Percentiles rank a stretch among this genome's conserved stretches.
phyloP scores from a whole-genome alignment of 2,113 vertebrate genomes.

The Gasterosteus aculeatus region DNA sequence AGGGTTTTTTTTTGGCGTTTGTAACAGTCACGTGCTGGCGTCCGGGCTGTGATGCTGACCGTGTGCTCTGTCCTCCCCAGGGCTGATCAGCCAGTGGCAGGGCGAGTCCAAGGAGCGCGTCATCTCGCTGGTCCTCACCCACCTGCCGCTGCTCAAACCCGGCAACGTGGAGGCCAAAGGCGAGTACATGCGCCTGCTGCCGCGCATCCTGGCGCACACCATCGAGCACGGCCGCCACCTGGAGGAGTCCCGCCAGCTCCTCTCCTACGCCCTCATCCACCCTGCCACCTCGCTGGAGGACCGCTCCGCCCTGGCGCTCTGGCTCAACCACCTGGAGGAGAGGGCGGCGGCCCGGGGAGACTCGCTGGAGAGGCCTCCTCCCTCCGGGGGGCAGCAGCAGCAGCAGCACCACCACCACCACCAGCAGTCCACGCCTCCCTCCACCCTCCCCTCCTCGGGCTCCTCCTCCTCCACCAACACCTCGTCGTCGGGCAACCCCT shows the following conservation, averaged over 20 bases:
- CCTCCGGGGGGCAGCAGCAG: constrained; percentile 81
- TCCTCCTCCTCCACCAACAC: constrained; percentile 72
- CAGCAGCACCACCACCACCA: constrained; percentile 65
- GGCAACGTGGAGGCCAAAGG: constrained; percentile 95
- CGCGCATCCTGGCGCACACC: constrained; percentile 95
- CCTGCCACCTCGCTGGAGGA: constrained; percentile 96
- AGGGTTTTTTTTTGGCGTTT: too few relatives aligned
- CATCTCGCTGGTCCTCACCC: constrained; percentile 93
- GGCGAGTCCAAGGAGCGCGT: constrained; percentile 95
- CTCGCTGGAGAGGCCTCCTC: constrained; percentile 89
- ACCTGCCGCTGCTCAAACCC: constrained; percentile 95
- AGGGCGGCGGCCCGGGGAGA: constrained; percentile 89
- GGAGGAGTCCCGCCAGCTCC: constrained; percentile 96
- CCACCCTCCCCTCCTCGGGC: constrained; percentile 71
- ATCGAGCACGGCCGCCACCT: constrained; percentile 97
- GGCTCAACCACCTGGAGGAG: constrained; percentile 99
- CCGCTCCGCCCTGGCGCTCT: constrained; percentile 93
- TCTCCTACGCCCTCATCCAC: constrained; percentile 97
- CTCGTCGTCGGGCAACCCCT: constrained; percentile 82
- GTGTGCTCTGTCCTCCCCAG: constrained; percentile 67
- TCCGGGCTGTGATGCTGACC: too few relatives aligned
- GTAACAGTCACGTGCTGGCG: too few relatives aligned
- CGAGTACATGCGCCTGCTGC: constrained; percentile 97
- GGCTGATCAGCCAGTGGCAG: constrained; percentile 96
- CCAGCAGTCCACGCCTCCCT: constrained; percentile 73